Percentiles rank a stretch among this genome's conserved stretches.
Evolutionary conservation across 2,888 invertebrate genomes (phyloP).

Genomic region (Flabesymbios commensalis): DNA sequence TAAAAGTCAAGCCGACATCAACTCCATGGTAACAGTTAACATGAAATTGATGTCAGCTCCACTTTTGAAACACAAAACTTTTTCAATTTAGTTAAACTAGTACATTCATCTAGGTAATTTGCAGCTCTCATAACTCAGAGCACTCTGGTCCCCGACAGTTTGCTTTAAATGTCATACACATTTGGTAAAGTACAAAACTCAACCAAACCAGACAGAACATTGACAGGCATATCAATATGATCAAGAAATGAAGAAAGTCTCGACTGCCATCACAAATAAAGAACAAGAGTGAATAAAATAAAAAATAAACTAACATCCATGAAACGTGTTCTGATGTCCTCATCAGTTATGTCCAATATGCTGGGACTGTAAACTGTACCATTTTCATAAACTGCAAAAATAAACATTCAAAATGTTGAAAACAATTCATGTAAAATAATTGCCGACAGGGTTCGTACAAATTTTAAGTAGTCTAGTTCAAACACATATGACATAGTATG

Average conservation of each 20-base stretch:
- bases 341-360: slow-evolving; percentile 96
- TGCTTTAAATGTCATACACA: too few species aligned
- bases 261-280: background rate
- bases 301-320: slow-evolving; percentile 69
- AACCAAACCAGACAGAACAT: background rate
- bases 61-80: too few species aligned
- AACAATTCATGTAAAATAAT: too few species aligned
- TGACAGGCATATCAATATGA: background rate
- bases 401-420: slow-evolving; percentile 3
- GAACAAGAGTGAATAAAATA: too few species aligned
- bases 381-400: slow-evolving; percentile 83
- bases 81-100: too few species aligned
- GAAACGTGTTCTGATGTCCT: slow-evolving; percentile 89
- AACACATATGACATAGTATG: too few species aligned
- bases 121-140: background rate
- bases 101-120: background rate
- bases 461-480: too few species aligned
- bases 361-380: slow-evolving; percentile 97
- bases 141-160: background rate
- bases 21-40: too few species aligned
- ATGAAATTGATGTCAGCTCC: too few species aligned
- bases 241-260: background rate
- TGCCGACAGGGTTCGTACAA: too few species aligned
- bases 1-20: too few species aligned
- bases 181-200: background rate